Conservation (phyloP, 2,888 invertebrate genomes). For the Horisme vitalbata region DNA sequence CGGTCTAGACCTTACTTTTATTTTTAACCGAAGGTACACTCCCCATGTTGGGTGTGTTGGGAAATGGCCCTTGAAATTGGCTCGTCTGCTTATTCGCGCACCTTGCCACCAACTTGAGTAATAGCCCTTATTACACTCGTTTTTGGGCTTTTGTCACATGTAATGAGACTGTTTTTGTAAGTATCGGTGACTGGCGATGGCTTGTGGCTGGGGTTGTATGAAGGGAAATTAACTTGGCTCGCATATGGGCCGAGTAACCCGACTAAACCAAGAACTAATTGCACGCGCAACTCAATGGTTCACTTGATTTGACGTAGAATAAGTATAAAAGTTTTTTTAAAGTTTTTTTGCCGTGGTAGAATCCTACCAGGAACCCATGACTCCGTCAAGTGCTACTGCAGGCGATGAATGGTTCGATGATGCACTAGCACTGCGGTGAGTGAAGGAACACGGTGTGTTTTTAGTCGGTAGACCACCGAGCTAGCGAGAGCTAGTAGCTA, state of each 20-base stretch:
- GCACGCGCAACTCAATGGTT: too few species aligned
- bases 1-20: slow-evolving; percentile 11
- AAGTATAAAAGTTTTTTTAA: background rate
- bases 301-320: too few species aligned
- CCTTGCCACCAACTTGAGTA: slow-evolving; percentile 70
- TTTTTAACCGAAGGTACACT: slow-evolving; percentile 11
- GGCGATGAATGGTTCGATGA: too few species aligned
- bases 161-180: slow-evolving; percentile 29
- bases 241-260: too few species aligned
- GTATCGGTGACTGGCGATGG: slow-evolving; percentile 11
- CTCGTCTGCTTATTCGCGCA: slow-evolving; percentile 65
- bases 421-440: too few species aligned
- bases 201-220: slow-evolving; percentile 1
- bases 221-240: background rate
- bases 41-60: slow-evolving; percentile 54
- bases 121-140: slow-evolving; percentile 65
- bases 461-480: too few species aligned
- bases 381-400: too few species aligned
- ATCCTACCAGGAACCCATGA: too few species aligned
- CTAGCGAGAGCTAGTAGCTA: too few species aligned
- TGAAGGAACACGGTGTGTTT: too few species aligned
- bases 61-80: slow-evolving; percentile 80
- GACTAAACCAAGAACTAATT: too few species aligned
- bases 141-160: slow-evolving; percentile 38
- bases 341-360: too few species aligned